Evolutionary conservation across 2,113 vertebrate genomes (phyloP), one percentile per base, ranked within the genome.

Genomic region (Helogale parvula): DNA sequence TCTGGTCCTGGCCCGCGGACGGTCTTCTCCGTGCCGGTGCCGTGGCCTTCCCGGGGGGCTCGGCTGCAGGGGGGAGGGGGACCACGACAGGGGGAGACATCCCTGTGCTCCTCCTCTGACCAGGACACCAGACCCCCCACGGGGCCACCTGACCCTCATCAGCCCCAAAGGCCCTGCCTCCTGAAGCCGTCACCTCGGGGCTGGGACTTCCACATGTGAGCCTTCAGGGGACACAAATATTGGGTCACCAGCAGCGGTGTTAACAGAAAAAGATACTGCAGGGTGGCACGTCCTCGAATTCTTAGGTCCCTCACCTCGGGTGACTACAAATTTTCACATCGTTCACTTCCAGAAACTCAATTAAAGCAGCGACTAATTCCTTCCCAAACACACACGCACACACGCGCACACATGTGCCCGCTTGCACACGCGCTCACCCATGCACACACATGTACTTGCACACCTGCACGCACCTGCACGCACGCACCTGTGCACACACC

Each of bases 271-370:
- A 47, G n/a, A 12, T 0, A 21, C 12, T 45, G 15, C 1, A 6
- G 21, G 3, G 15, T 1, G 14, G 38, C 31, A 35, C 2, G 0
- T 12, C 0, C 9, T 11, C 6, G 2, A 2, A 7, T 2, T 23
- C 21, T 10, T 29, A 38, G 27, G 3, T 15, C 23, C 52, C 57
- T 19, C 3, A 11, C 25, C 38, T 0, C 19, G 4, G 45, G 31
- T 8, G 8, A 31, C 7, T 0, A 60, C 38, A n/a, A 14, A 17
- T 0, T 7, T 6, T 52, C 65, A 0, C 0, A 4, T 0, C 5
- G 29, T 63, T 31, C 31, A 3, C 35, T 19, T 29, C 65, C 16
- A 11, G 85, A 21, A 38, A 45, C 7, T 15, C 41, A 19, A 7
- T 0, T 8, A 29, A 14, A 31, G 7, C 69, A n/a, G 57, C 31